Base-by-base conservation (phyloP, 2,888 invertebrate species). In the Terebella lapidaria region DNA sequence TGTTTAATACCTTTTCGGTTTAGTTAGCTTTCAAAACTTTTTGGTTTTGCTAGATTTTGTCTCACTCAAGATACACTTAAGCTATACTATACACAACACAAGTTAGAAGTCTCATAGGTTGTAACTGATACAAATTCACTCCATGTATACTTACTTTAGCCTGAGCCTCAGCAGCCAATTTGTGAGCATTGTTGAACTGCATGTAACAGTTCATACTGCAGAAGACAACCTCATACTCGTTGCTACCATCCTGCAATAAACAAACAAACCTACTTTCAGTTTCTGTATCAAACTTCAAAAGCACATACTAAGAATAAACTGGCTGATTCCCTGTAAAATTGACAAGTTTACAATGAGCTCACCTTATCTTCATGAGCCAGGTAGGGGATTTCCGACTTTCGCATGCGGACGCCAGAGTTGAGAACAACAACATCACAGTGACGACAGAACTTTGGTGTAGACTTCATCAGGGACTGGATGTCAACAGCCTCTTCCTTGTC, bases 361-460 rank as follows among this genome's bases (percentile, higher is more conserved):
- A 49, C 49, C 49, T 22, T 10, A 5, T 89, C 88, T 52, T 78
- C 77, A 56, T 72, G 76, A 26, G 74, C 73, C 2, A 81, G 73
- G 64, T 75, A 81, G 64, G 90, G 88, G 68, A 92, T 84, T 75
- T 92, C 91, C 0, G 88, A 53, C 27, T 89, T 89, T 64, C 70
- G 72, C 71, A 90, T 90, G 72, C 87, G 84, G 56, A 93, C 88
- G 63, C 91, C 87, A 66, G 90, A 89, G 81, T 88, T 89, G 69
- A 90, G 81, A 66, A 92, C 89, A n/a, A 92, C 90, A 54, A 92
- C 90, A 76, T 94, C 94, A 80, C 96, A 96, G 76, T 93, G 91
- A 46, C 90, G 87, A 78, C 95, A 95, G 81, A 93, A 91, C 77
- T 92, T 92, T 0, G 91, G 90, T 45, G 89, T 88, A 3, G 93